Percentiles rank a stretch among this genome's conserved stretches.
These are phyloP conservation scores for Amphipoea oculea DNA, from an alignment of 2,888 invertebrate genomes.

Conservation along the genomic window DNA sequence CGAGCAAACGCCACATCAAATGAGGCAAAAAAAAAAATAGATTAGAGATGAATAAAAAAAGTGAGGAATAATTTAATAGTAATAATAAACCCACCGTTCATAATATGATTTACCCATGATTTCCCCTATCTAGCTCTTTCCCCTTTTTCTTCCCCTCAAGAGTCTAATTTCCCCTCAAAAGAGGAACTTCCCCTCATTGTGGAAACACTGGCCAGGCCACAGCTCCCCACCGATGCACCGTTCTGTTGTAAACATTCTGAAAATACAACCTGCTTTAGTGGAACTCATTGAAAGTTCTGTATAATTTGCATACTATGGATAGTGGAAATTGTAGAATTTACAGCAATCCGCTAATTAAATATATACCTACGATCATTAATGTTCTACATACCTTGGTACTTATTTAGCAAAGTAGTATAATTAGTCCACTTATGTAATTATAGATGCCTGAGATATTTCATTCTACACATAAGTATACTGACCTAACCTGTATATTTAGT, in stretches of 20 bases:
- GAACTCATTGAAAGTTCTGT: constrained; percentile 16
- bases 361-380: constrained; percentile 9
- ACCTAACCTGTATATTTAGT: background rate
- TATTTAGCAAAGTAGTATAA: constrained; percentile 16
- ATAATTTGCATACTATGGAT: constrained; percentile 23
- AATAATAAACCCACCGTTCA: too few species aligned
- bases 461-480: background rate
- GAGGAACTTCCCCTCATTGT: too few species aligned
- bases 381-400: constrained; percentile 8
- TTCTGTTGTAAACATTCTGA: constrained; percentile 42
- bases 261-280: constrained; percentile 26
- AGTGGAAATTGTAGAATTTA: constrained; percentile 10
- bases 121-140: too few species aligned
- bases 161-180: too few species aligned
- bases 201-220: constrained; percentile 31
- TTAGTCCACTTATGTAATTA: constrained; percentile 29
- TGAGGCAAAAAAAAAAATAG: too few species aligned
- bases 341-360: constrained; percentile 27
- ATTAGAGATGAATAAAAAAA: too few species aligned
- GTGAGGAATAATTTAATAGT: too few species aligned
- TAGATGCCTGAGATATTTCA: constrained; percentile 12
- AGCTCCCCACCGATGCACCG: constrained; percentile 14
- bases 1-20: too few species aligned
- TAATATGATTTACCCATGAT: too few species aligned
- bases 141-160: too few species aligned